Conservation (phyloP, 2,113 vertebrate species). For the Narcine bancroftii region DNA sequence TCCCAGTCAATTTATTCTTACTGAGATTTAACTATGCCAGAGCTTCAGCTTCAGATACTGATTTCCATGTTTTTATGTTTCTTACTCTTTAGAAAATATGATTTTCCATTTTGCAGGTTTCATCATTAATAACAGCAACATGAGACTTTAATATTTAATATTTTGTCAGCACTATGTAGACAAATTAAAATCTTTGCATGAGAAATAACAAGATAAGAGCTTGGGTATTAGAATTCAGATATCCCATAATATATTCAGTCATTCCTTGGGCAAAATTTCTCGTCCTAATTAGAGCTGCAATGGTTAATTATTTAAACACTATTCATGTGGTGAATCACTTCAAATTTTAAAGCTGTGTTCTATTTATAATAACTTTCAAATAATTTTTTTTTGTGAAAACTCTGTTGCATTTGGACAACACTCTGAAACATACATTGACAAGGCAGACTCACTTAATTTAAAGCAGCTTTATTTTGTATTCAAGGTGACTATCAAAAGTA, state of each 20-base stretch:
- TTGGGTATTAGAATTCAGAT: conserved; percentile 22
- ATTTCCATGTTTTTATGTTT: background rate
- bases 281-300: conserved; percentile 23
- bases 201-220: conserved; percentile 3
- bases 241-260: conserved; percentile 16
- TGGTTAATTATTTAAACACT: conserved; percentile 31
- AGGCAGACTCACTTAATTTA: background rate
- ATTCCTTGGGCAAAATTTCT: conserved; percentile 17
- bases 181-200: conserved; percentile 23
- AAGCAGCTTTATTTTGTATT: background rate
- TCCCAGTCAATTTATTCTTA: background rate
- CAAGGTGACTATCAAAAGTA: background rate
- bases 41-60: background rate
- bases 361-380: conserved; percentile 25
- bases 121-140: conserved; percentile 27
- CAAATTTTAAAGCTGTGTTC: background rate
- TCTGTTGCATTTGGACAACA: background rate
- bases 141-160: conserved; percentile 21
- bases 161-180: conserved; percentile 13
- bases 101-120: background rate
- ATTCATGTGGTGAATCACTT: conserved; percentile 4
- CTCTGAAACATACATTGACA: background rate
- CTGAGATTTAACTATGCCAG: background rate
- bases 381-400: background rate
- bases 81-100: background rate